Conservation (phyloP, 2,113 vertebrate genomes). For the Callospermophilus lateralis region DNA sequence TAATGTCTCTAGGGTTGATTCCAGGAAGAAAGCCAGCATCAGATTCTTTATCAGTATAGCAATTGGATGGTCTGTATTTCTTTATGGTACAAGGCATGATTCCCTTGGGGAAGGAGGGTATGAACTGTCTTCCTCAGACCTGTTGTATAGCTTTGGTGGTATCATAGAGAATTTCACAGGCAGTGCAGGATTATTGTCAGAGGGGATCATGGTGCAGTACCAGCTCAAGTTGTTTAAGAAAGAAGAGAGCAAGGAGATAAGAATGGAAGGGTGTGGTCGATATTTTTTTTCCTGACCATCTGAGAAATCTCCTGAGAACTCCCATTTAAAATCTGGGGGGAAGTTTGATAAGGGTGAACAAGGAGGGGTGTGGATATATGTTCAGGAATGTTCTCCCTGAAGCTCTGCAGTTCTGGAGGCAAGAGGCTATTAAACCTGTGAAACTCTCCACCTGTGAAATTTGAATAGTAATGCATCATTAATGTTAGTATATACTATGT, state of each 20-base stretch:
- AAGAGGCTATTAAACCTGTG: neutral
- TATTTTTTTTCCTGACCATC: neutral
- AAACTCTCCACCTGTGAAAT: neutral
- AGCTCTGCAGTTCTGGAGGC: neutral
- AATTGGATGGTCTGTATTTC: neutral
- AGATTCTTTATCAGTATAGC: neutral
- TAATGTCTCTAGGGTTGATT: neutral
- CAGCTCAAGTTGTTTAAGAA: neutral
- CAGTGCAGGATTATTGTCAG: neutral
- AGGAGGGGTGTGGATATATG: fast-evolving
- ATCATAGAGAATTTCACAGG: neutral
- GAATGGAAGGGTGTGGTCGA: neutral
- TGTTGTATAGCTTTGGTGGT: neutral
- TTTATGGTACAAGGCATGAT: neutral
- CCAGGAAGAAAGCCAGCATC: conserved; percentile 22
- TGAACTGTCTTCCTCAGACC: neutral
- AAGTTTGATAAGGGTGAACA: neutral
- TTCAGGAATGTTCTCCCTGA: neutral
- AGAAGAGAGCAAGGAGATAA: neutral
- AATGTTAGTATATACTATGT: neutral
- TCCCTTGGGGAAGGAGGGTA: neutral
- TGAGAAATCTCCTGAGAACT: neutral
- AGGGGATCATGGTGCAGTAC: neutral
- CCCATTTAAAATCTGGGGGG: neutral
- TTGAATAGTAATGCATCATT: neutral